Conservation (phyloP, 2,797 vertebrate genomes). For the Podargus strigoides region DNA sequence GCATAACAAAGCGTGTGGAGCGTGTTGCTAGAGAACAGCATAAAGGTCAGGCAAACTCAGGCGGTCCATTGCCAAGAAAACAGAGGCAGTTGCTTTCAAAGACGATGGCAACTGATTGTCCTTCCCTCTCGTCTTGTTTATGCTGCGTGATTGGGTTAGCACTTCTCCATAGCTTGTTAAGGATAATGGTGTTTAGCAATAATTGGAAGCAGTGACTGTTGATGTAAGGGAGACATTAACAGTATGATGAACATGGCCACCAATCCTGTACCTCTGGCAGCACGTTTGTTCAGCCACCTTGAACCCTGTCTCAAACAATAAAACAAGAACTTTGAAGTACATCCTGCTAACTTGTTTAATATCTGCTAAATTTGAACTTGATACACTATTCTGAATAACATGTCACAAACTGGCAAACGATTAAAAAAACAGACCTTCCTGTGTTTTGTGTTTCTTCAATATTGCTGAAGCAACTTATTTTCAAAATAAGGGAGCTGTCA, state of each 20-base stretch:
- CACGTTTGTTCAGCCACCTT: accelerated
- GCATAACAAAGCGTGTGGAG: background rate
- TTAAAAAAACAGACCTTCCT: background rate
- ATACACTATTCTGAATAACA: background rate
- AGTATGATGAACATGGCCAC: accelerated
- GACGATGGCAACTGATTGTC: background rate
- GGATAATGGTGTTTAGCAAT: background rate
- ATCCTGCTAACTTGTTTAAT: background rate
- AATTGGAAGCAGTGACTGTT: background rate
- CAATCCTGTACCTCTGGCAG: background rate
- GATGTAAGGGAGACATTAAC: background rate
- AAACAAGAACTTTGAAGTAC: background rate
- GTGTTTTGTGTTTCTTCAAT: background rate
- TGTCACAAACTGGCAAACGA: background rate
- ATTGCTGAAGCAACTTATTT: background rate
- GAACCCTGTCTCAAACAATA: background rate
- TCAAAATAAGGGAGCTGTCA: background rate
- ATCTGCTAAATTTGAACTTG: background rate
- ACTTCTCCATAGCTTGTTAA: background rate
- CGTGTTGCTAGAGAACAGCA: background rate
- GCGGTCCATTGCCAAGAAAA: background rate
- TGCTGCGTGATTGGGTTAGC: background rate
- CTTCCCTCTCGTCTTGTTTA: background rate
- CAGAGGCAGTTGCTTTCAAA: background rate
- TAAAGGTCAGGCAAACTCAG: background rate